Evolutionary conservation across 30 jellyfish, hydroid and myxozoan genomes (phyloP).

Genomic region (Aurelia aurita): DNA sequence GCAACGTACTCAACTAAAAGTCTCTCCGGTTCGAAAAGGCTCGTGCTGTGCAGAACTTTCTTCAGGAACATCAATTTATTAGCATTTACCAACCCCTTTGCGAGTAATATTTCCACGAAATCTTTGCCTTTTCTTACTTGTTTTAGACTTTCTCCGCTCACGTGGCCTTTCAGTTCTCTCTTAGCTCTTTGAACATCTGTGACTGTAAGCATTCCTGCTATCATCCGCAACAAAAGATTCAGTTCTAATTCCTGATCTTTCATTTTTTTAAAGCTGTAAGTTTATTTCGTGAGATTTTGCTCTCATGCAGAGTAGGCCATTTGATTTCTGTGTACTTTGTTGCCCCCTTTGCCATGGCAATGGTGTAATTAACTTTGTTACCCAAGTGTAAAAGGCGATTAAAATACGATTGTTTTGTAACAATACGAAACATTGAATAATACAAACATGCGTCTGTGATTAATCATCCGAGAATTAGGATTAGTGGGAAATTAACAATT

Average conservation of each 20-base stretch:
- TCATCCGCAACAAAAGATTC: constrained; percentile 18
- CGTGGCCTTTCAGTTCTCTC: constrained; percentile 59
- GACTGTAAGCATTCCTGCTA: constrained; percentile 42
- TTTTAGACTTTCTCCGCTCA: constrained; percentile 47
- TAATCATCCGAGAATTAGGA: too few relatives aligned
- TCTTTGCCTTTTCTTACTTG: constrained; percentile 51
- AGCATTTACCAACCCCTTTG: constrained; percentile 30
- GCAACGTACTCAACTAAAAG: constrained; percentile 49
- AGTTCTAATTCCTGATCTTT: constrained; percentile 4
- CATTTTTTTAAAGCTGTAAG: background rate
- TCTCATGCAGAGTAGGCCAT: too few relatives aligned
- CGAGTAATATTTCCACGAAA: constrained; percentile 17
- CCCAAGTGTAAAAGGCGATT: constrained; percentile 10
- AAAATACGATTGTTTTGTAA: background rate
- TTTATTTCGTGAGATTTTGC: background rate
- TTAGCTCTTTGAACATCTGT: constrained; percentile 46
- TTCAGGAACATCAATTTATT: constrained; percentile 39
- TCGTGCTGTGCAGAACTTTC: constrained; percentile 32
- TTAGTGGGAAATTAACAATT: too few relatives aligned
- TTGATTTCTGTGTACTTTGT: background rate
- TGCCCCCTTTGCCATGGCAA: constrained; percentile 35
- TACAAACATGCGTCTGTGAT: too few relatives aligned
- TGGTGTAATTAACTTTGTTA: constrained; percentile 16
- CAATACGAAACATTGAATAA: too few relatives aligned
- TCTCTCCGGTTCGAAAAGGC: constrained; percentile 19